Percentiles rank a stretch among this genome's conserved stretches.
These are phyloP conservation scores for Pemphigus obesinymphae DNA, from an alignment of 1,140 invertebrate species.

Conservation along the genomic window DNA sequence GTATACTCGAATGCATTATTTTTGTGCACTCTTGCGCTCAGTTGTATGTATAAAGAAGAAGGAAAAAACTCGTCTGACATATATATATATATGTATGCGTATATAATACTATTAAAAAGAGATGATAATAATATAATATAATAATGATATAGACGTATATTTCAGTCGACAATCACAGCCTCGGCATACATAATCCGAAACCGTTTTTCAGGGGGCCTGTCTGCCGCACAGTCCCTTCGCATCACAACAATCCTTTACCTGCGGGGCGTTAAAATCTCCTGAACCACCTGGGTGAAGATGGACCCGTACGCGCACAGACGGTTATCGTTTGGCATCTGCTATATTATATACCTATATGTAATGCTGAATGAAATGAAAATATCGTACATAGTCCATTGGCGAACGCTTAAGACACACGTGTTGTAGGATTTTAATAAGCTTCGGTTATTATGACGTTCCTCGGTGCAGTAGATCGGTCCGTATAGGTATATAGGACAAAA, in stretches of 20 bases:
- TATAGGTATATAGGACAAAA: background rate
- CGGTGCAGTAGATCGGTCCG: background rate
- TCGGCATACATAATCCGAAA: background rate
- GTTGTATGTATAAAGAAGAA: background rate
- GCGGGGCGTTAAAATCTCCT: slow-evolving; percentile 34
- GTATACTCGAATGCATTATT: slow-evolving; percentile 9
- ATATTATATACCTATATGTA: no score
- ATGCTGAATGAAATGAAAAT: background rate
- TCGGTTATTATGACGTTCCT: background rate
- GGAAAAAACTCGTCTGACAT: background rate
- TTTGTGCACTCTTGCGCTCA: slow-evolving; percentile 21
- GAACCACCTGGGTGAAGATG: background rate
- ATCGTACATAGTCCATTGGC: background rate
- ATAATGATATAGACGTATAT: background rate
- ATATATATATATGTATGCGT: background rate
- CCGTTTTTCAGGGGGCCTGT: slow-evolving; percentile 12
- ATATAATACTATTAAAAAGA: background rate
- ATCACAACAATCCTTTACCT: slow-evolving; percentile 32
- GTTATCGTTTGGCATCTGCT: slow-evolving; percentile 16
- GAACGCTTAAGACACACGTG: background rate
- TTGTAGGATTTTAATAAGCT: slow-evolving; percentile 27
- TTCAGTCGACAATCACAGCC: background rate
- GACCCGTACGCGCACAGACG: no score
- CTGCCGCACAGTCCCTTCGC: background rate
- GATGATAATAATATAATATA: background rate